Conservation (phyloP, 2,113 vertebrate species). For the Urocynchramus pylzowi region DNA sequence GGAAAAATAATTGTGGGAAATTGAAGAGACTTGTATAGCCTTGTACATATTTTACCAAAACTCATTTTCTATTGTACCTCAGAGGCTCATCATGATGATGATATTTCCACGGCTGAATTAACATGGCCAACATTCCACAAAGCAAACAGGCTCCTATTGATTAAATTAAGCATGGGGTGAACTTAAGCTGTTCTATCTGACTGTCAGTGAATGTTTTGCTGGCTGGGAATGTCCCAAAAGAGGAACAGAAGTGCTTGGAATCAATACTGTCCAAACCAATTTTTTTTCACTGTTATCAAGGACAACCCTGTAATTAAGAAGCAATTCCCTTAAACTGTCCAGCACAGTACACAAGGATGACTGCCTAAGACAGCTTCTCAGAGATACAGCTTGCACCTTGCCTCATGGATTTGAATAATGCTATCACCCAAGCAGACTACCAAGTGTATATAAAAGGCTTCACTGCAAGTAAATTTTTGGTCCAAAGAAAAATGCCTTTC, state of each 20-base stretch:
- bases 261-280: slow-evolving; percentile 82
- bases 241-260: slow-evolving; percentile 76
- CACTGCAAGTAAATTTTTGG: background rate
- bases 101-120: slow-evolving; percentile 75
- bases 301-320: slow-evolving; percentile 79
- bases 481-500: background rate
- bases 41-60: slow-evolving; percentile 12
- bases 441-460: background rate
- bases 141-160: slow-evolving; percentile 81
- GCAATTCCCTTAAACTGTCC: slow-evolving; percentile 76
- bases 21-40: background rate
- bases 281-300: slow-evolving; percentile 74
- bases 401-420: background rate
- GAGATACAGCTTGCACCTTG: background rate
- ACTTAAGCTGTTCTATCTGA: slow-evolving; percentile 72
- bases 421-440: background rate
- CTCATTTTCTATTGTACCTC: slow-evolving; percentile 8
- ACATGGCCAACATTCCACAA: slow-evolving; percentile 69
- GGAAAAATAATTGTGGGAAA: background rate
- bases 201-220: slow-evolving; percentile 71
- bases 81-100: slow-evolving; percentile 52
- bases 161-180: slow-evolving; percentile 72
- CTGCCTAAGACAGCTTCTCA: background rate
- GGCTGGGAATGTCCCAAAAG: slow-evolving; percentile 74
- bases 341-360: slow-evolving; percentile 45